Base-by-base conservation (phyloP, 2,888 invertebrate genomes). In the Caenorhabditis auriculariae region DNA sequence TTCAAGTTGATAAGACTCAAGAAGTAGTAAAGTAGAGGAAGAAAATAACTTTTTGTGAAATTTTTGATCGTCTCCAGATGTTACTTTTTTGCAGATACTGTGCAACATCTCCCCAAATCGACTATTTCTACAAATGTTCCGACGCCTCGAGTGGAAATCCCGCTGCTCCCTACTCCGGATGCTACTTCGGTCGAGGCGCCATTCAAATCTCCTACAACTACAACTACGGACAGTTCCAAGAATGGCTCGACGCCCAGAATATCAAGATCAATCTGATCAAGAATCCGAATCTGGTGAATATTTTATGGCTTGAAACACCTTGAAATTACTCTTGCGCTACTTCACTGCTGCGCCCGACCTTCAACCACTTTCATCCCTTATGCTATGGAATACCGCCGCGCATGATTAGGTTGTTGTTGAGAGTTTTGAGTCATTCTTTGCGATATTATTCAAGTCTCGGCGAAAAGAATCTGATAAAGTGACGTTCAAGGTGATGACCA, bases 201-300 rank as follows among this genome's bases (percentile, higher is more conserved):
- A 74, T 76, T 37, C 76, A 76, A 53, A 70, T 75, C 28, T 75
- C 75, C 15, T 75, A 72, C 56, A 75, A 77, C 52, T 77, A 74
- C 64, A 77, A 77, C 52, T 77, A 77, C 52, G 77, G 76, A 15
- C 67, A 69, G 49, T 77, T 77, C 60, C 63, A 69, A 43, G 57
- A 72, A 23, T 77, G 74, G 72, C 51, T 77, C 27, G 51, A 51
- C 7, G 29, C 66, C 4, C 49, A 66, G 26, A 62, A 64, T 12
- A 58, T 72, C 38, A 45, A 48, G 12, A 69, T 69, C 1, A 67
- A 76, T 50, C 60, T 76, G 4, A 44, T 76, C 53, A 53, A 63
- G 6, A 45, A 70, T 15, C 75, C 74, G 12, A 75, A 75, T 46
- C 60, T 75, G 28, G 66, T 76, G 4, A n/a, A n/a, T n/a, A n/a